These are phyloP conservation scores for Caloenas nicobarica DNA, from an alignment of 2,113 vertebrate genomes.

Conservation along the genomic window DNA sequence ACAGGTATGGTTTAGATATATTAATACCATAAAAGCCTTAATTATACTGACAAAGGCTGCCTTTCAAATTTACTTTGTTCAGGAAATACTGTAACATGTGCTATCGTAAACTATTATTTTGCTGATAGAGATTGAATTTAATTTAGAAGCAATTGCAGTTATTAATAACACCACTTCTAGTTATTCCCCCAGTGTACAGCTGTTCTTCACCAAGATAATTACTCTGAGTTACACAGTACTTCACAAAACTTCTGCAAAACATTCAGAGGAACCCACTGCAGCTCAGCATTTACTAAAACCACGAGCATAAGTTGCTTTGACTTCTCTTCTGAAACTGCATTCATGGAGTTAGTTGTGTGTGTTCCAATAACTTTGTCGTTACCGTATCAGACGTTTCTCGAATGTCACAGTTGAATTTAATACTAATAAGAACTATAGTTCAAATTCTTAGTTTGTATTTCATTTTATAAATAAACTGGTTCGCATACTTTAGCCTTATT, in stretches of 20 bases:
- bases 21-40: neutral
- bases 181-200: neutral
- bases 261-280: neutral
- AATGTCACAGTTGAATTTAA: neutral
- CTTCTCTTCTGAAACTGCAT: neutral
- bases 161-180: neutral
- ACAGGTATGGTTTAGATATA: neutral
- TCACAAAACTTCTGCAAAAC: neutral
- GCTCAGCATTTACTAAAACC: neutral
- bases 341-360: neutral
- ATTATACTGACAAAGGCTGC: neutral
- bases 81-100: neutral
- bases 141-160: neutral
- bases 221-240: neutral
- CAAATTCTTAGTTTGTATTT: neutral
- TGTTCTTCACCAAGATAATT: neutral
- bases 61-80: slow-evolving; percentile 1
- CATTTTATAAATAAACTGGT: neutral
- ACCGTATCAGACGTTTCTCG: neutral
- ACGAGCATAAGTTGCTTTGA: neutral
- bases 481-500: neutral
- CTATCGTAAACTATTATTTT: neutral
- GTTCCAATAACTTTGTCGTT: neutral
- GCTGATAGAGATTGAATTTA: neutral
- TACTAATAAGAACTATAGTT: neutral